Evolutionary conservation across 2,888 invertebrate genomes (phyloP).

Genomic region (Phengaris alcon): DNA sequence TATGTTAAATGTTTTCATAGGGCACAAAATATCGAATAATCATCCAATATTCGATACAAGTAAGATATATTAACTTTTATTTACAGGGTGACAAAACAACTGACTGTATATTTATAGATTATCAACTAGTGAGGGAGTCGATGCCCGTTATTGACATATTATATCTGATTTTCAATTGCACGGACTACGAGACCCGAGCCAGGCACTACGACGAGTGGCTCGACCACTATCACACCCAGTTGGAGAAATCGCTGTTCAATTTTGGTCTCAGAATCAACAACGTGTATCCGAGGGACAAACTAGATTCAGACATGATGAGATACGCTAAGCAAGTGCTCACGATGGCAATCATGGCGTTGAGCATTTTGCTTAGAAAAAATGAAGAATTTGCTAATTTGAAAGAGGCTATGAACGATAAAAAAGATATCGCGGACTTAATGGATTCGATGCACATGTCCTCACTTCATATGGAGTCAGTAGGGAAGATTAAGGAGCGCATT

Average conservation of each 20-base stretch:
- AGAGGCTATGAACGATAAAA: constrained; percentile 1
- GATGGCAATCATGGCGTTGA: constrained; percentile 16
- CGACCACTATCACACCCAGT: constrained; percentile 43
- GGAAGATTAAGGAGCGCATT: constrained; percentile 35
- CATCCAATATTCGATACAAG: neutral
- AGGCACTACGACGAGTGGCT: constrained; percentile 45
- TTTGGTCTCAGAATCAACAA: constrained; percentile 43
- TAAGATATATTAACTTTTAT: neutral
- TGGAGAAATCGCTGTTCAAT: constrained; percentile 42
- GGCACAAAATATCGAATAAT: neutral
- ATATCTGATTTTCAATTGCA: constrained; percentile 48
- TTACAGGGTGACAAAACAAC: constrained; percentile 42
- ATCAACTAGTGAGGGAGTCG: constrained; percentile 43
- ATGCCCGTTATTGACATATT: constrained; percentile 43
- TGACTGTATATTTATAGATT: constrained; percentile 47
- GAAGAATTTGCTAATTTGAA: constrained; percentile 17
- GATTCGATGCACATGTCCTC: neutral
- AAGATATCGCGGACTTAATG: neutral
- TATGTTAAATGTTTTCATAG: neutral
- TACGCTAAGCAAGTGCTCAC: constrained; percentile 42
- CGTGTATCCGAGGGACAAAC: constrained; percentile 44
- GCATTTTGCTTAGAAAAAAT: constrained; percentile 15
- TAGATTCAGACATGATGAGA: constrained; percentile 45
- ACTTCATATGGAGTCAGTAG: constrained; percentile 29
- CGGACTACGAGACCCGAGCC: constrained; percentile 42